A percentile compares a stretch with the other conserved stretches of the same genome.
Evolutionary conservation across 2,797 vertebrate genomes (phyloP).

Genomic region (Intellagama lesueurii): DNA sequence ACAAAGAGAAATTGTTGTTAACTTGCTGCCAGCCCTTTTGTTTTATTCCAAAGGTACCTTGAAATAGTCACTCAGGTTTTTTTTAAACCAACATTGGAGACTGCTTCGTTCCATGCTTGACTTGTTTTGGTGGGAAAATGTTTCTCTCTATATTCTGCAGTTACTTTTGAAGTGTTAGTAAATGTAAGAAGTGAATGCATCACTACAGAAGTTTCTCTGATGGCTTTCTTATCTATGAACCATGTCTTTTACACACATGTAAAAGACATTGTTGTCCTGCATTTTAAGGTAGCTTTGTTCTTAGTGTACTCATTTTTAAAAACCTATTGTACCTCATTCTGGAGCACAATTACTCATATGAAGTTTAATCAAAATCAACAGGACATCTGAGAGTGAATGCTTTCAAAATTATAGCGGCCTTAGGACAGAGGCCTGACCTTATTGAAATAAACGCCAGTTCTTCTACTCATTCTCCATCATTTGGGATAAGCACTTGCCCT

Average conservation of each 20-base stretch:
- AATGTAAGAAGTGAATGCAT: not conserved
- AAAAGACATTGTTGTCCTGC: not conserved
- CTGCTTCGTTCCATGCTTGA: not conserved
- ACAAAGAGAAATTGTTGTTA: not conserved
- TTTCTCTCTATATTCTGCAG: conserved; percentile 32
- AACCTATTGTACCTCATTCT: not conserved
- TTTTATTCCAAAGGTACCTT: not conserved
- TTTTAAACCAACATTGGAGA: not conserved
- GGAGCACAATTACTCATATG: not conserved
- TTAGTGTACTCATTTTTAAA: too few species aligned
- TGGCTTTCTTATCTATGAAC: not conserved
- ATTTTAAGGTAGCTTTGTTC: not conserved
- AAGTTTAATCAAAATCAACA: not conserved
- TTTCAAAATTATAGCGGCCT: not conserved
- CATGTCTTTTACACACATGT: not conserved
- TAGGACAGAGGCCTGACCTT: not conserved
- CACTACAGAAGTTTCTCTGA: conserved; percentile 28
- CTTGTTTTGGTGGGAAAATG: accelerated
- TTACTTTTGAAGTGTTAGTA: not conserved
- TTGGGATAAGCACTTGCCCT: not conserved
- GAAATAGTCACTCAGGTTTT: not conserved
- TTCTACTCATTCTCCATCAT: not conserved
- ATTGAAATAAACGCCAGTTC: not conserved
- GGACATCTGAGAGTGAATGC: not conserved
- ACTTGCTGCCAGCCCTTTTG: conserved; percentile 23